Conservation (phyloP, 2,888 invertebrate species). For the Sarcophaga rosellei region DNA sequence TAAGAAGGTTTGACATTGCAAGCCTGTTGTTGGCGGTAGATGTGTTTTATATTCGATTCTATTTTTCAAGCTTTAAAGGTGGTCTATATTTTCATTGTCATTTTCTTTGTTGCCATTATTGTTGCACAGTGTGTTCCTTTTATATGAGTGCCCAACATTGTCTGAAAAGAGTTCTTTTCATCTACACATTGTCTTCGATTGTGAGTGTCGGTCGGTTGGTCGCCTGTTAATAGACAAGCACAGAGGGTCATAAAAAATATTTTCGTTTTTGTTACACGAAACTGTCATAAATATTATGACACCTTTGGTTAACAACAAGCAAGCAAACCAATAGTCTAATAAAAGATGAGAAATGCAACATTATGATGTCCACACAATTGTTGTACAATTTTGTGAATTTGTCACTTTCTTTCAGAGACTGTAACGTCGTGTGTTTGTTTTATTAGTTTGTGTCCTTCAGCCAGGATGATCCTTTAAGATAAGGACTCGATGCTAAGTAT, state of each 20-base stretch:
- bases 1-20: slow-evolving; percentile 49
- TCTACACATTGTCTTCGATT: too few relatives aligned
- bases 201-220: too few relatives aligned
- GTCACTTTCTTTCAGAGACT: background rate
- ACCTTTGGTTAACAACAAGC: slow-evolving; percentile 44
- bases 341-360: slow-evolving; percentile 14
- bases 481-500: background rate
- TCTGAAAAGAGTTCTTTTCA: background rate
- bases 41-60: slow-evolving; percentile 42
- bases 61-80: slow-evolving; percentile 49
- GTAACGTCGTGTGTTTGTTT: slow-evolving; percentile 5
- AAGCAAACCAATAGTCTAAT: background rate
- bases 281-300: slow-evolving; percentile 68
- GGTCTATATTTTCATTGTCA: slow-evolving; percentile 63
- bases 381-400: slow-evolving; percentile 25
- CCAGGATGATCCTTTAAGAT: slow-evolving; percentile 46
- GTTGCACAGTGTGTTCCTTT: background rate
- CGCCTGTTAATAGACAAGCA: background rate
- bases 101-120: slow-evolving; percentile 14
- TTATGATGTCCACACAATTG: slow-evolving; percentile 54
- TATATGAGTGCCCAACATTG: background rate
- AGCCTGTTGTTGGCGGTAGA: slow-evolving; percentile 46
- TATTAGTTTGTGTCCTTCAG: slow-evolving; percentile 23
- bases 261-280: slow-evolving; percentile 35
- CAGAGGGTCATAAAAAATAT: slow-evolving; percentile 29